Evolutionary conservation across 53 echinoderm and acorn worm species (phyloP).

Genomic region (Temnopleurus reevesii): DNA sequence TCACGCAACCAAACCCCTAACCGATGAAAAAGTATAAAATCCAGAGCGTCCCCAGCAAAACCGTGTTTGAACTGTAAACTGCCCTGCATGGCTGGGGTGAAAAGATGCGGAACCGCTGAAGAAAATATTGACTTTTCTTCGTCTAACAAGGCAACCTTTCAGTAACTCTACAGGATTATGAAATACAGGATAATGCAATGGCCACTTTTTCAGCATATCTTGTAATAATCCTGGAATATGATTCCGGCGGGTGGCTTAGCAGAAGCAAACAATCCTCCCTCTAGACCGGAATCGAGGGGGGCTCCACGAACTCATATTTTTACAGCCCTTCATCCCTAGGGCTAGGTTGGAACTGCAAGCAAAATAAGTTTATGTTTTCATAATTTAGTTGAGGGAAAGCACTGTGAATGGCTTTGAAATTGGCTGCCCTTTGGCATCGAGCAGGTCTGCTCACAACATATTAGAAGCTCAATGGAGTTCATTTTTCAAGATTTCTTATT

Average conservation of each 20-base stretch:
- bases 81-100: background rate
- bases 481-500: background rate
- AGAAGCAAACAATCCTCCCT: conserved; percentile 12
- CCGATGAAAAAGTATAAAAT: background rate
- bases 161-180: conserved; percentile 28
- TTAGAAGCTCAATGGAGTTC: background rate
- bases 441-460: background rate
- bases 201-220: conserved; percentile 3
- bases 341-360: background rate
- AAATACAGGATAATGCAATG: conserved; percentile 37
- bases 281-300: conserved; percentile 1
- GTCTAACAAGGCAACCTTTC: background rate
- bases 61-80: background rate
- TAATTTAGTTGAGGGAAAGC: conserved; percentile 33
- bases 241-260: conserved; percentile 15
- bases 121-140: conserved; percentile 31
- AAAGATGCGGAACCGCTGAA: background rate
- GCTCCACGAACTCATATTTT: background rate
- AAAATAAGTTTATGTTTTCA: conserved; percentile 42
- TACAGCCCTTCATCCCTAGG: conserved; percentile 29
- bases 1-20: background rate
- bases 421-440: conserved; percentile 17
- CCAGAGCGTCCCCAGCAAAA: background rate
- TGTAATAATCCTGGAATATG: conserved; percentile 19
- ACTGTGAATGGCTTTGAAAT: conserved; percentile 31